phyloP scores from a whole-genome alignment of 2,888 invertebrate species.

The Rotaria magnacalcarata region DNA sequence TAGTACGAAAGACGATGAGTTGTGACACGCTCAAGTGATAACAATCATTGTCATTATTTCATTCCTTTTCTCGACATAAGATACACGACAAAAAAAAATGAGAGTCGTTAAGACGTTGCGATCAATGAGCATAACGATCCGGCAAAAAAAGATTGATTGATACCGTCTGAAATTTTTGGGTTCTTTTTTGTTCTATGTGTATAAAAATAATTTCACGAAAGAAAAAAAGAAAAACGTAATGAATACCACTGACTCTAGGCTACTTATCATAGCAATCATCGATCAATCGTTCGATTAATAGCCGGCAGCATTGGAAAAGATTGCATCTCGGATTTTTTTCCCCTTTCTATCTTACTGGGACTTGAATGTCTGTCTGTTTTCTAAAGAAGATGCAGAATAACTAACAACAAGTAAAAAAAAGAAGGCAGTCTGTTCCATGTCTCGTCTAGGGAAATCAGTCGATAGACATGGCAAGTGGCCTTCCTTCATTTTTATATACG shows the following conservation, averaged over 20 bases:
- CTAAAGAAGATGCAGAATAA: background rate
- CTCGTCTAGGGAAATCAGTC: slow-evolving; percentile 7
- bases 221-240: background rate
- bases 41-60: slow-evolving; percentile 1
- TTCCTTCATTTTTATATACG: background rate
- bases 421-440: background rate
- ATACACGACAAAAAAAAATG: no score
- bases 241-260: background rate
- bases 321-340: background rate
- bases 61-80: no score
- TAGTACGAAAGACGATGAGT: background rate
- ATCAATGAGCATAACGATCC: no score
- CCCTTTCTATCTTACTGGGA: no score
- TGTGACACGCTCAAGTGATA: slow-evolving; percentile 31
- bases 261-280: background rate
- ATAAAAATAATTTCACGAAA: background rate
- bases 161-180: background rate
- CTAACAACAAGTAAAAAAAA: background rate
- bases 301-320: background rate
- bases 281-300: slow-evolving; percentile 4
- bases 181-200: background rate
- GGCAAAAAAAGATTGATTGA: background rate
- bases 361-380: slow-evolving; percentile 14
- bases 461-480: slow-evolving; percentile 7
- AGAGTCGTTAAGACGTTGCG: no score